Evolutionary conservation across 2,888 invertebrate species (phyloP).

Genomic region (Apantesis nais): DNA sequence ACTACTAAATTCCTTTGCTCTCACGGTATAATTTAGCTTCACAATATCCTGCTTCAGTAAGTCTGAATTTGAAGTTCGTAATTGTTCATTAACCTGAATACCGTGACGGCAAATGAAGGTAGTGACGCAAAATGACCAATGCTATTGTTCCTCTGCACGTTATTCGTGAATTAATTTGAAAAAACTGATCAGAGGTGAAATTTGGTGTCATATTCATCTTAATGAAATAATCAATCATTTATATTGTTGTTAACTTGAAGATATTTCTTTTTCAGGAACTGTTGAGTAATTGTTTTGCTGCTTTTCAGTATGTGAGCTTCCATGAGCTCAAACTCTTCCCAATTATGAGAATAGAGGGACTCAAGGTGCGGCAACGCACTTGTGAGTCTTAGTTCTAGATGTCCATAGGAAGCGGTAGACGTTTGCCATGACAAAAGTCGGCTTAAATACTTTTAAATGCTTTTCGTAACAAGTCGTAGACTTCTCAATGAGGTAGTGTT

Average conservation of each 20-base stretch:
- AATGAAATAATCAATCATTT: neutral
- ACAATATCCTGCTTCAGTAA: neutral
- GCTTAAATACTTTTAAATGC: no score
- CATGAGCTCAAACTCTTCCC: neutral
- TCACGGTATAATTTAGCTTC: neutral
- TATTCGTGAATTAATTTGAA: neutral
- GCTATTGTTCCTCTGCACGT: neutral
- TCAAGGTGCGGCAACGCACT: no score
- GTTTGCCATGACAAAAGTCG: no score
- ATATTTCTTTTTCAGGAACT: neutral
- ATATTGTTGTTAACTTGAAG: neutral
- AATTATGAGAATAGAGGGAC: neutral
- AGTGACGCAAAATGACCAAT: neutral
- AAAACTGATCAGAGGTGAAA: neutral
- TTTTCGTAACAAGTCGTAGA: no score
- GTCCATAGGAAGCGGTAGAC: no score
- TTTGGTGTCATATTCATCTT: neutral
- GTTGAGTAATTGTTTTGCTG: neutral
- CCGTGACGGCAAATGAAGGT: neutral
- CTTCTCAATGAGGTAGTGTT: no score
- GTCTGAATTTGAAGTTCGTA: neutral
- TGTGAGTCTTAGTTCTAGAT: no score
- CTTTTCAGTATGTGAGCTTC: neutral
- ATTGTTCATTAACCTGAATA: constrained; percentile 2
- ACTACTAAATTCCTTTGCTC: neutral